Evolutionary conservation across 2,797 vertebrate species (phyloP), one percentile per base, ranked within the genome.

Genomic region (Notolepis coatsorum): DNA sequence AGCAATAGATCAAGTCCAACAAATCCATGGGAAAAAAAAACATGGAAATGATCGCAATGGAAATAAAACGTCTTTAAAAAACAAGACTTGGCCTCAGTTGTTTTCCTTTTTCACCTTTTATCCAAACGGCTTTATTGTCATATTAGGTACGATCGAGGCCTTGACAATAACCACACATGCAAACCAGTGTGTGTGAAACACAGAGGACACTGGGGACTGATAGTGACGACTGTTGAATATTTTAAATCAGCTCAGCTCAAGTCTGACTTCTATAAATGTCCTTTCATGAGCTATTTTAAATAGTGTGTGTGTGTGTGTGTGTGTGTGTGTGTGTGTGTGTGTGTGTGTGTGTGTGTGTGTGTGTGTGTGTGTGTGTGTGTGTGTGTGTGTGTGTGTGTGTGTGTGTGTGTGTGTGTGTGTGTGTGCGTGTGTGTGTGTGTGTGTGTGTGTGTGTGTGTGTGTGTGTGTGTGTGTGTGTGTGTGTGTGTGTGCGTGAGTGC

Each of bases 221-320:
- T 39, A 59, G n/a, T n/a, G n/a, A n/a, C n/a, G n/a, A n/a, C n/a
- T n/a, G n/a, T n/a, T n/a, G 52, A 73, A 71, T 51, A 51, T 68
- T 77, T 73, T 24, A 73, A 71, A 71, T 71, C 48, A 37, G 35
- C 81, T 72, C 66, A 73, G 74, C 69, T 77, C 80, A 74, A n/a
- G n/a, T n/a, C 66, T 84, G 79, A 80, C 61, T 57, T n/a, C n/a
- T n/a, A n/a, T n/a, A n/a, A n/a, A n/a, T n/a, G n/a, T n/a, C n/a
- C n/a, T n/a, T n/a, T n/a, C n/a, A n/a, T n/a, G n/a, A n/a, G n/a
- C n/a, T n/a, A n/a, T n/a, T 43, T 7, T 43, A n/a, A 17, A 13
- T 12, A 17, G n/a, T n/a, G n/a, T n/a, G n/a, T n/a, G n/a, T n/a
- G n/a, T n/a, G n/a, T n/a, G n/a, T n/a, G n/a, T n/a, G 2, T 5